Evolutionary conservation across 1,140 invertebrate species (phyloP).

Genomic region (Neocloeon triangulifer): DNA sequence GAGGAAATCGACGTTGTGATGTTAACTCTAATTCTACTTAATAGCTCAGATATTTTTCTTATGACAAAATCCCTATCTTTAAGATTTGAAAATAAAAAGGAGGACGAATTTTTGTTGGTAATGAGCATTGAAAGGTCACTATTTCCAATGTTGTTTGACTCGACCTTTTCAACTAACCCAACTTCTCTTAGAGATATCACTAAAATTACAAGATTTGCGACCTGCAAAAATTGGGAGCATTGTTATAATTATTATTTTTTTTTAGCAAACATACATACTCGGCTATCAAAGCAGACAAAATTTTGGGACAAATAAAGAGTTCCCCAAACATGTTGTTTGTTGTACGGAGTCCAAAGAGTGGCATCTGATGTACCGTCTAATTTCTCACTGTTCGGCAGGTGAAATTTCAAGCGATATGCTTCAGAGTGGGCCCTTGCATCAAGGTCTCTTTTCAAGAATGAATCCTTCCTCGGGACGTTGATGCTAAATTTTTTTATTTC

Average conservation of each 20-base stretch:
- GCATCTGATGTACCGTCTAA: constrained; percentile 80
- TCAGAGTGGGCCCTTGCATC: constrained; percentile 85
- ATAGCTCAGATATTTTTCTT: constrained; percentile 69
- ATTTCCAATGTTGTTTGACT: constrained; percentile 29
- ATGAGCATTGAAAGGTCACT: constrained; percentile 50
- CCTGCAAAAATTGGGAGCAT: no score
- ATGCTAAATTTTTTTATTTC: constrained; percentile 26
- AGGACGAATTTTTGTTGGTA: constrained; percentile 50
- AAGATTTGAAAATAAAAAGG: constrained; percentile 77
- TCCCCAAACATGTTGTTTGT: constrained; percentile 76
- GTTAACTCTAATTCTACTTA: no score
- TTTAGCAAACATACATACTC: no score
- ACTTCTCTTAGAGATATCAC: constrained; percentile 76
- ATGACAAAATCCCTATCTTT: constrained; percentile 73
- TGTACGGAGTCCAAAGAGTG: constrained; percentile 85
- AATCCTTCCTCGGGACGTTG: constrained; percentile 66
- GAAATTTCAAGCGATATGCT: constrained; percentile 58
- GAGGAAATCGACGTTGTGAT: no score
- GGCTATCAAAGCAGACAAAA: constrained; percentile 89
- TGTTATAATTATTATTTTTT: no score
- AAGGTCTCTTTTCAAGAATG: constrained; percentile 79
- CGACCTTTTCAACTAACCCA: constrained; percentile 41
- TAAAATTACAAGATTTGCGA: constrained; percentile 57
- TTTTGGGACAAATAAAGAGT: constrained; percentile 80
- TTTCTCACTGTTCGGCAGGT: constrained; percentile 69